Evolutionary conservation across 2,113 vertebrate genomes (phyloP).

Genomic region (Oncorhynchus kisutch): DNA sequence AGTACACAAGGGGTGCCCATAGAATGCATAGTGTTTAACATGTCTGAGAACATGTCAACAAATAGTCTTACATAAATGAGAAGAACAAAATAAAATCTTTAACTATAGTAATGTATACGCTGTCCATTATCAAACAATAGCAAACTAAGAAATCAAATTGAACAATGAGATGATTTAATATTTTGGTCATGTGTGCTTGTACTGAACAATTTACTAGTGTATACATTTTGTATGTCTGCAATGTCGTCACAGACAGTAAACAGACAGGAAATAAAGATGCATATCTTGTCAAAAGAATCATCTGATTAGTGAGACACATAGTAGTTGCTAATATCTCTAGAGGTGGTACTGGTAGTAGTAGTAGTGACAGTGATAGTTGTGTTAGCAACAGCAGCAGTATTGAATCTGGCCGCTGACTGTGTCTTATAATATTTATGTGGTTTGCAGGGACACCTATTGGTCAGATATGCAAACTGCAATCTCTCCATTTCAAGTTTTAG

Average conservation of each 20-base stretch:
- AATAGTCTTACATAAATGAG: not conserved
- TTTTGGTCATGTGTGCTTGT: not conserved
- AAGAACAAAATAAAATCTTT: not conserved
- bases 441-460: slow-evolving; percentile 96
- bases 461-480: slow-evolving; percentile 73
- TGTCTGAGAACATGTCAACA: slow-evolving; percentile 17
- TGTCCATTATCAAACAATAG: no score
- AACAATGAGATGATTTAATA: not conserved
- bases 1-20: slow-evolving; percentile 11
- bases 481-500: not conserved
- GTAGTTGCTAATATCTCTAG: not conserved
- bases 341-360: not conserved
- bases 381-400: slow-evolving; percentile 26
- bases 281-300: not conserved
- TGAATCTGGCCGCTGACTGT: slow-evolving; percentile 6
- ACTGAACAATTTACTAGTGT: not conserved
- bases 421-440: slow-evolving; percentile 68
- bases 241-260: not conserved
- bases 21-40: not conserved
- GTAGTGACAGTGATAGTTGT: not conserved
- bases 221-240: not conserved
- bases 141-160: not conserved
- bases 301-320: not conserved
- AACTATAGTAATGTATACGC: not conserved
- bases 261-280: not conserved